Percentiles rank a stretch among this genome's conserved stretches.
Evolutionary conservation across 2,797 vertebrate genomes (phyloP).

Genomic region (Bufotes viridis): DNA sequence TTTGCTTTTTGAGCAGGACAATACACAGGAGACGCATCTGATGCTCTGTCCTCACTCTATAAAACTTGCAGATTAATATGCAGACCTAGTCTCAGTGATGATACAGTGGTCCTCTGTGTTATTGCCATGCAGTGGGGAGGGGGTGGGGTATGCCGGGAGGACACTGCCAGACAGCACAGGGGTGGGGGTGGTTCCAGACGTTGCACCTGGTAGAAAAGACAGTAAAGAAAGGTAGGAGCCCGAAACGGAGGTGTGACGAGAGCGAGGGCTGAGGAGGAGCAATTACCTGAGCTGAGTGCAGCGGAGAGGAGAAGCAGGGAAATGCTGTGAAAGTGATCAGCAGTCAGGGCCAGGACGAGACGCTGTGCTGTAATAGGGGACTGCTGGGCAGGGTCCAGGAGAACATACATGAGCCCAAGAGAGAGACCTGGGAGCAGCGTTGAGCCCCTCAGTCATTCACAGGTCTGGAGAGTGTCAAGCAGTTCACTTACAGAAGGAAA

Average conservation of each 20-base stretch:
- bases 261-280: slow-evolving; percentile 10
- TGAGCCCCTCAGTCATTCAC: background rate
- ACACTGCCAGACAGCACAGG: background rate
- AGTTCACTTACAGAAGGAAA: background rate
- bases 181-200: slow-evolving; percentile 34
- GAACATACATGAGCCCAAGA: too few species aligned
- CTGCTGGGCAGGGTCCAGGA: background rate
- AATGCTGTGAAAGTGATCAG: slow-evolving; percentile 14
- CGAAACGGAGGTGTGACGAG: slow-evolving; percentile 28
- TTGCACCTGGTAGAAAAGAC: slow-evolving; percentile 28
- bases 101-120: background rate
- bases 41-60: background rate
- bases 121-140: background rate
- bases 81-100: background rate
- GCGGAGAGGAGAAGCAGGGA: background rate
- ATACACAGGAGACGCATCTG: background rate
- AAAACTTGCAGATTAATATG: background rate
- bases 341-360: background rate
- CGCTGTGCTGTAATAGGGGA: slow-evolving; percentile 17
- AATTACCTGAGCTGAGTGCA: slow-evolving; percentile 33
- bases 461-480: background rate
- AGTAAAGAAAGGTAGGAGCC: slow-evolving; percentile 12
- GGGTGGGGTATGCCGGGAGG: background rate
- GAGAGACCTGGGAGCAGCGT: background rate
- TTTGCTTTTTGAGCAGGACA: background rate